These are phyloP conservation scores for Chelonia mydas DNA, from an alignment of 2,797 vertebrate genomes.

Conservation along the genomic window DNA sequence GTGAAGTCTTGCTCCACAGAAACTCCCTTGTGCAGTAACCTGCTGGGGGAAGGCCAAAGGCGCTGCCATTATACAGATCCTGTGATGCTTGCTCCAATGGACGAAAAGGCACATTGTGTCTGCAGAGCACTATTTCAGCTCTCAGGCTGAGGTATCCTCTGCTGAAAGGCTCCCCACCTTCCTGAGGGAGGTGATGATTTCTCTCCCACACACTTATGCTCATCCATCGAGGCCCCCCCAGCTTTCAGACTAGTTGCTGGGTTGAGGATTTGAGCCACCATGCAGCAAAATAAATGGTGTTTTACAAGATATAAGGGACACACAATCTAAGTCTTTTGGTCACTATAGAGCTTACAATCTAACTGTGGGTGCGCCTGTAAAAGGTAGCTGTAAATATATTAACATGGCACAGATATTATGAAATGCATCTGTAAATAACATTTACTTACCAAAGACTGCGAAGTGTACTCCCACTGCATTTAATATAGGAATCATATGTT, in stretches of 20 bases:
- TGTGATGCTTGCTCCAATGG: neutral
- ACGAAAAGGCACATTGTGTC: neutral
- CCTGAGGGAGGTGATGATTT: neutral
- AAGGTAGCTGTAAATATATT: neutral
- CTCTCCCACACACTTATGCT: neutral
- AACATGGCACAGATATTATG: neutral
- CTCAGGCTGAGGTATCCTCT: neutral
- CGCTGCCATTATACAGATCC: rapidly evolving
- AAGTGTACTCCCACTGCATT: constrained; percentile 69
- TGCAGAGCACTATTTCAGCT: neutral
- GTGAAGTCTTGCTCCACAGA: neutral
- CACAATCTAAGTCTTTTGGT: neutral
- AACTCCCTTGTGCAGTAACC: neutral
- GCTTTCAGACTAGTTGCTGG: neutral
- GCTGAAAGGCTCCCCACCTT: neutral
- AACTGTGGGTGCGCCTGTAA: neutral
- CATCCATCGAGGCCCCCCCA: too few species aligned
- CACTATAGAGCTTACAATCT: neutral
- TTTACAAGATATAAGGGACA: neutral
- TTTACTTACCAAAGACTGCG: constrained; percentile 67
- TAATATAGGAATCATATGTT: constrained; percentile 61
- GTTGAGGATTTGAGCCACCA: neutral
- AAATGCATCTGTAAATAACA: constrained; percentile 1
- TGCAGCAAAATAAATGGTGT: too few species aligned
- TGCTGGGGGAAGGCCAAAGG: neutral